Evolutionary conservation across 2,113 vertebrate genomes (phyloP).

Genomic region (Corythoichthys intestinalis): DNA sequence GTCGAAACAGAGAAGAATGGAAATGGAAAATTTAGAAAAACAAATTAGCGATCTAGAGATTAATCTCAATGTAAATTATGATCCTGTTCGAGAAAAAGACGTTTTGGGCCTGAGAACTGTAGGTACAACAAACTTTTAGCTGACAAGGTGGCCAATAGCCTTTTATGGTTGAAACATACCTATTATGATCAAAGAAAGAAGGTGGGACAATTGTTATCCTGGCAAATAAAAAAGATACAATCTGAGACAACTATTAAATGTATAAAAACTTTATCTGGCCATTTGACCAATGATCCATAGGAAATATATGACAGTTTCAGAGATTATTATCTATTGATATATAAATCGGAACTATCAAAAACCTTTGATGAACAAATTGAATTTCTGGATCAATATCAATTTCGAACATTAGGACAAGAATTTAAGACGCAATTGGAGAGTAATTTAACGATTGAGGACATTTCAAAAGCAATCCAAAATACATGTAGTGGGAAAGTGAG

Average conservation of each 20-base stretch:
- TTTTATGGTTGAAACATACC: background rate
- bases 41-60: too few species aligned
- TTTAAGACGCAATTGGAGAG: background rate
- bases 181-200: slow-evolving; percentile 2
- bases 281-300: background rate
- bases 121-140: too few species aligned
- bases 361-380: background rate
- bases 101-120: too few species aligned
- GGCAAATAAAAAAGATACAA: background rate
- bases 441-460: background rate
- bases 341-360: background rate
- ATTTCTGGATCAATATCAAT: background rate
- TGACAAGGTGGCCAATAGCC: too few species aligned
- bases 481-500: too few species aligned
- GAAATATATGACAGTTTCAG: background rate
- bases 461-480: background rate
- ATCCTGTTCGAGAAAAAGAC: too few species aligned
- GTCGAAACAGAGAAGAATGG: too few species aligned
- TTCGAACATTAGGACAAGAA: background rate
- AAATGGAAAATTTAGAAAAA: too few species aligned
- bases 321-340: background rate
- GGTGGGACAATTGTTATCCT: background rate
- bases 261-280: background rate
- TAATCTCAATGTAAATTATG: too few species aligned
- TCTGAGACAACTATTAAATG: background rate